Base-by-base conservation (phyloP, 1,140 invertebrate genomes). In the Tetragonula clypearis region DNA sequence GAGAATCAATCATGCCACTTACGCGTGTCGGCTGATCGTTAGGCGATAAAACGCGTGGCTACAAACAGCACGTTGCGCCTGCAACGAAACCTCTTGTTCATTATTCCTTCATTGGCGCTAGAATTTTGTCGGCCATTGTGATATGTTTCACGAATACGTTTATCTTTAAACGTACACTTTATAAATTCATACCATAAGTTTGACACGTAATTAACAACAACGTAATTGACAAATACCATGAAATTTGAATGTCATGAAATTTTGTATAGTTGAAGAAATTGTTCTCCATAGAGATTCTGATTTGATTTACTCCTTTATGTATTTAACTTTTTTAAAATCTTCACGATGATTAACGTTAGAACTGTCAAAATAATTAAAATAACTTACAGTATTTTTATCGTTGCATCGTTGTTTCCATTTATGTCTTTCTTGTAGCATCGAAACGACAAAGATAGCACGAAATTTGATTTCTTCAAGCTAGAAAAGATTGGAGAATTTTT, bases 1-100 rank as follows among this genome's bases (percentile, higher is more conserved):
- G 84, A 84, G 87, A 89, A 93, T 93, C 93, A 93, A 93, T 93
- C 93, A 93, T 92, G 90, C 86, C 66, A 85, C 75, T 88, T 91
- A 88, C 89, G 86, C 88, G 89, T 90, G 90, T 88, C 87, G 73
- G 85, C 62, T 87, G 90, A 90, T 92, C 83, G 83, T 69, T 56
- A 82, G 72, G 69, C 84, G 90, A 91, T 90, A 91, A 91, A 91
- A 86, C 73, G 71, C 80, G 81, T 76, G 68, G 56, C 82, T 79
- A 60, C 56, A 11, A 60, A 26, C 62, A 66, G 68, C 15, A 53
- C 30, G 41, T 66, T 58, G 60, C 23, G 72, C 68, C 35, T 84
- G 30, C 66, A 86, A 88, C 66, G 79, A 80, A 68, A 86, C 73
- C 35, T 77, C 72, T 77, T 86, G 60, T 75, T 79, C 65, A 21